Conservation (phyloP, 2,113 vertebrate genomes). For the Campylorhamphus procurvoides region DNA sequence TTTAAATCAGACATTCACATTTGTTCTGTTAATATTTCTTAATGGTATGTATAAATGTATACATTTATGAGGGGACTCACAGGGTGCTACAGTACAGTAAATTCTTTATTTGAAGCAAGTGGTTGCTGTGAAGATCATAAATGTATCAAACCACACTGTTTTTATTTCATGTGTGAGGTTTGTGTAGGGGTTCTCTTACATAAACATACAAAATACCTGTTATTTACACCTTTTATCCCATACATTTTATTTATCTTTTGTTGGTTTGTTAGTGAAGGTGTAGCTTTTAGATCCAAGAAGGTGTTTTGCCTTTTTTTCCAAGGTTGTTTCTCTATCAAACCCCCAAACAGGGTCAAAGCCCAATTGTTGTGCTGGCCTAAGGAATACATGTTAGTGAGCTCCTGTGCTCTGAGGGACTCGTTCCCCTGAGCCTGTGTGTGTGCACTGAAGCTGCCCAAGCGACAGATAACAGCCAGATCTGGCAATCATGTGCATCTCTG, state of each 20-base stretch:
- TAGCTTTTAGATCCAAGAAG: background rate
- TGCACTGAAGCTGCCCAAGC: background rate
- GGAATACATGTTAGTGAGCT: constrained; percentile 4
- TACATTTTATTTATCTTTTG: background rate
- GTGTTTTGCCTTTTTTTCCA: background rate
- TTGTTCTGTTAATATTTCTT: background rate
- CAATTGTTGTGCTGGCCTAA: background rate
- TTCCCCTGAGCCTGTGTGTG: background rate
- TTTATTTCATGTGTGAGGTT: background rate
- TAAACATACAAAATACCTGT: background rate
- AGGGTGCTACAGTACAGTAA: background rate
- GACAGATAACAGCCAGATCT: background rate
- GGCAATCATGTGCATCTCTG: constrained; percentile 30
- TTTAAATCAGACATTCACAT: background rate
- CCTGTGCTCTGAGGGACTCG: background rate
- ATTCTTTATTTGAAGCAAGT: background rate
- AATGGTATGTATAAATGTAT: background rate
- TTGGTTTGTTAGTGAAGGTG: background rate
- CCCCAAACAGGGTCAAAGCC: background rate
- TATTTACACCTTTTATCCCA: rapidly evolving
- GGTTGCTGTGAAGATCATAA: background rate
- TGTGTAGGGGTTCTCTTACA: background rate
- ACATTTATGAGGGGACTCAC: background rate
- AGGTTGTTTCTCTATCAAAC: background rate
- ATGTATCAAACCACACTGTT: background rate